A percentile compares a stretch with the other conserved stretches of the same genome.
Evolutionary conservation across 2,888 invertebrate species (phyloP).

Genomic region (Cheilosia grossa): DNA sequence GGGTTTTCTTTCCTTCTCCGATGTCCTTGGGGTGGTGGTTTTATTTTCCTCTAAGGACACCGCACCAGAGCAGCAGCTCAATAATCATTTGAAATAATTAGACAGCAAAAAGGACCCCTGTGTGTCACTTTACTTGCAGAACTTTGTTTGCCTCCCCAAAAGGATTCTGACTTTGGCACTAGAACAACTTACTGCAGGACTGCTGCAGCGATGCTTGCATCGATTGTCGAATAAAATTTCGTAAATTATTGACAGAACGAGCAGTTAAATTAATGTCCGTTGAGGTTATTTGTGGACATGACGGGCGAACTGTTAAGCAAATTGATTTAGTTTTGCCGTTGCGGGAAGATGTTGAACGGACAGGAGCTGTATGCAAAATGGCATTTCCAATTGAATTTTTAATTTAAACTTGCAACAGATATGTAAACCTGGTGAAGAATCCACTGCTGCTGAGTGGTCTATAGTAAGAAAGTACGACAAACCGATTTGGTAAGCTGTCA

Average conservation of each 20-base stretch:
- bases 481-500: too few relatives aligned
- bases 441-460: too few relatives aligned
- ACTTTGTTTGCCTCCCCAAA: slow-evolving; percentile 13
- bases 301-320: background rate
- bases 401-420: background rate
- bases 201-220: background rate
- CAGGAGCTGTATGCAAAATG: too few relatives aligned
- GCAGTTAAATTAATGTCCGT: slow-evolving; percentile 24
- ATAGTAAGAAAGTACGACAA: too few relatives aligned
- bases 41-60: slow-evolving; percentile 9
- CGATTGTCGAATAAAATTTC: slow-evolving; percentile 24
- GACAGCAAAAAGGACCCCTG: slow-evolving; percentile 22
- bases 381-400: background rate
- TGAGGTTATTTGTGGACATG: slow-evolving; percentile 20
- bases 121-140: slow-evolving; percentile 22
- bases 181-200: background rate
- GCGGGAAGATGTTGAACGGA: too few relatives aligned
- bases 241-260: slow-evolving; percentile 38
- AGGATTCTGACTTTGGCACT: background rate
- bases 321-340: background rate
- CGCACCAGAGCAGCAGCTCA: slow-evolving; percentile 13
- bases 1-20: background rate
- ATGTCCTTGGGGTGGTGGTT: slow-evolving; percentile 4
- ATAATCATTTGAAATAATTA: slow-evolving; percentile 60
- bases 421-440: background rate